phyloP scores from a whole-genome alignment of 1,140 invertebrate genomes.

The Trichomalopsis sarcophagae region DNA sequence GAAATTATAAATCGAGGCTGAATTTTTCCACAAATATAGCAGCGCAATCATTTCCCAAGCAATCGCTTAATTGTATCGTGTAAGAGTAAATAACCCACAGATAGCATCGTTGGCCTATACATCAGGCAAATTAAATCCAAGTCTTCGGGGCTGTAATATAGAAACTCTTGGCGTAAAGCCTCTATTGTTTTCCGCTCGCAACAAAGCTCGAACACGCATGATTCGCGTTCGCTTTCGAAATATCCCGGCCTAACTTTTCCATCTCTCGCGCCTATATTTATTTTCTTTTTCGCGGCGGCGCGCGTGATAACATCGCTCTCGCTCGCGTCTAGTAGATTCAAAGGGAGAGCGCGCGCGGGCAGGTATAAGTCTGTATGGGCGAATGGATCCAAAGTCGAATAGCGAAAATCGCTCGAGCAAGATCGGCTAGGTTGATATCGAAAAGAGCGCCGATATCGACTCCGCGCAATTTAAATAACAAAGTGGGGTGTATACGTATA shows the following conservation, averaged over 20 bases:
- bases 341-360: too few species aligned
- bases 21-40: background rate
- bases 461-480: slow-evolving; percentile 10
- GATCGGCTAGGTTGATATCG: slow-evolving; percentile 6
- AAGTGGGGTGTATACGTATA: background rate
- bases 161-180: background rate
- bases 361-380: slow-evolving; percentile 51
- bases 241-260: background rate
- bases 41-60: background rate
- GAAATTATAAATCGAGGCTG: background rate
- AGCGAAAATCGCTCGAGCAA: slow-evolving; percentile 8
- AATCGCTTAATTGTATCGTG: background rate
- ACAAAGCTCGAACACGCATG: background rate
- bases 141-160: background rate
- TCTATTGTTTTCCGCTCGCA: background rate
- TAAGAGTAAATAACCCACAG: background rate
- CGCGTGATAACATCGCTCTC: slow-evolving; percentile 8
- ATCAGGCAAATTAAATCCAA: background rate
- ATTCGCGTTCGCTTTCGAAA: slow-evolving; percentile 4
- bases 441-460: background rate
- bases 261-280: background rate
- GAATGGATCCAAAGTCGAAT: slow-evolving; percentile 1
- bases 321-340: too few species aligned
- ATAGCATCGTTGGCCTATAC: background rate
- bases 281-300: slow-evolving; percentile 7